Conservation (phyloP, 53 echinoderm and acorn worm genomes). For the Stichopus horrens region DNA sequence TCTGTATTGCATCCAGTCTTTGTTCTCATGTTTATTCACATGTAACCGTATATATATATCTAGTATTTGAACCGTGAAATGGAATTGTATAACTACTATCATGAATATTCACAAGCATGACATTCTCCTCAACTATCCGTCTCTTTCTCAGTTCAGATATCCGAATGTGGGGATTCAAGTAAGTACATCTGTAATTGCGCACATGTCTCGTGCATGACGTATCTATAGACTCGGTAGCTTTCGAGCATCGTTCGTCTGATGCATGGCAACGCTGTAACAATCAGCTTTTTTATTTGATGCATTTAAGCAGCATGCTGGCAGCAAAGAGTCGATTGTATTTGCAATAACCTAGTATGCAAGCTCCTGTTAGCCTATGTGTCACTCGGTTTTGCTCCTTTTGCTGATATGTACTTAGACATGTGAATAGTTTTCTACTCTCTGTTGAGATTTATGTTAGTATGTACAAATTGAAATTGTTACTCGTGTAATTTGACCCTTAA, state of each 20-base stretch:
- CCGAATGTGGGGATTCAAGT: constrained; percentile 96
- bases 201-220: constrained; percentile 25
- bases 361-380: too few relatives aligned
- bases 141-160: constrained; percentile 75
- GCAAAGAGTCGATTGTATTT: background rate
- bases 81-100: background rate
- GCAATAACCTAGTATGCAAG: too few relatives aligned
- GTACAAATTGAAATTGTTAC: too few relatives aligned
- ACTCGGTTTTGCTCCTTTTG: too few relatives aligned
- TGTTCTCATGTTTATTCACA: too few relatives aligned
- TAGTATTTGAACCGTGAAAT: background rate
- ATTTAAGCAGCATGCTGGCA: background rate
- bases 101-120: constrained; percentile 21
- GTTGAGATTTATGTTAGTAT: too few relatives aligned
- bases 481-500: too few relatives aligned
- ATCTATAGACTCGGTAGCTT: constrained; percentile 3
- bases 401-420: too few relatives aligned
- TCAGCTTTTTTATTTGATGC: background rate
- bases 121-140: constrained; percentile 22
- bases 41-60: background rate
- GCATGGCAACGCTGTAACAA: constrained; percentile 13
- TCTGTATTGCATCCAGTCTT: background rate
- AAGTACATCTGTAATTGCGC: constrained; percentile 59
- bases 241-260: background rate
- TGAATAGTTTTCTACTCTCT: too few relatives aligned